Evolutionary conservation across 2,113 vertebrate species (phyloP).

Genomic region (Bos indicus): DNA sequence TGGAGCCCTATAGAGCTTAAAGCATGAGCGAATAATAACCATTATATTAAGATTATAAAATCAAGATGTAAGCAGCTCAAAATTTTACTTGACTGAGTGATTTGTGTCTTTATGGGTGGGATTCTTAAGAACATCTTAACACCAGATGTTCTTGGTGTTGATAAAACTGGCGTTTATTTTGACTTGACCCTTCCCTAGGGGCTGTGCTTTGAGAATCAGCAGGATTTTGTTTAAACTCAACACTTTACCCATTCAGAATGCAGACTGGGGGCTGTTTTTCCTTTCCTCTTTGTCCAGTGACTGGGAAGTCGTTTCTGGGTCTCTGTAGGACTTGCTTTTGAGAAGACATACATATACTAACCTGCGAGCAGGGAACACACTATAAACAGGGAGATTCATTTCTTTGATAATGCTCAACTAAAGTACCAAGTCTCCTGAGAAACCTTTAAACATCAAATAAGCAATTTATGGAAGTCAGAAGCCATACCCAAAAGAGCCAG

Average conservation of each 20-base stretch:
- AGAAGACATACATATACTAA: not conserved
- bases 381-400: not conserved
- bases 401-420: not conserved
- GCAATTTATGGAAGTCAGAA: not conserved
- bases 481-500: not conserved
- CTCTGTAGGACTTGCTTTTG: not conserved
- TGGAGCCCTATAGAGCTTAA: not conserved
- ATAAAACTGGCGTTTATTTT: not conserved
- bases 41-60: not conserved
- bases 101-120: not conserved
- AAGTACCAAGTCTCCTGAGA: not conserved
- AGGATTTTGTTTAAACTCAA: not conserved
- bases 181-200: not conserved
- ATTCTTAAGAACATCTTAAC: not conserved
- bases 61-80: not conserved
- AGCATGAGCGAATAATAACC: not conserved
- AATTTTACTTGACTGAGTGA: not conserved
- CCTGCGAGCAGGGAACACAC: not conserved
- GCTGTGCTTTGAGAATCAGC: not conserved
- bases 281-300: not conserved
- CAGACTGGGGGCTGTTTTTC: not conserved
- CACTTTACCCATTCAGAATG: not conserved
- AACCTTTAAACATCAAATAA: slow-evolving; percentile 24
- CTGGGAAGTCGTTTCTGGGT: not conserved
- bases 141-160: not conserved